These are phyloP conservation scores for Drosophila guanche DNA, from an alignment of 1,140 invertebrate genomes.

Conservation along the genomic window DNA sequence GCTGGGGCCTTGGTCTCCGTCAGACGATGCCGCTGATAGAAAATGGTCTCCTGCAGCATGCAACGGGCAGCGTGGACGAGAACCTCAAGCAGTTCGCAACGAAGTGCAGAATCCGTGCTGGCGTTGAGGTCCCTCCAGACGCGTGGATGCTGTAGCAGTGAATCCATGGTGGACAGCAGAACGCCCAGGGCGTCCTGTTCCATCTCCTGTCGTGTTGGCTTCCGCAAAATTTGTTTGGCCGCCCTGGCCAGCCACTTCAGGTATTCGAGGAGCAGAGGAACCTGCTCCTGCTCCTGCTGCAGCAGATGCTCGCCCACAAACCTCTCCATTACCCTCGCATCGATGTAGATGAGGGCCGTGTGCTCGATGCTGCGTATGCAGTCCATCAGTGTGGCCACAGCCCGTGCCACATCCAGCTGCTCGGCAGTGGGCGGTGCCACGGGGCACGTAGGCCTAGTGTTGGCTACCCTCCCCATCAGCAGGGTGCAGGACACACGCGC, in stretches of 20 bases:
- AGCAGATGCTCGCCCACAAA: constrained; percentile 76
- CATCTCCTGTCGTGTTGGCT: constrained; percentile 26
- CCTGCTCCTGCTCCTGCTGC: constrained; percentile 65
- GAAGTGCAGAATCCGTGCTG: constrained; percentile 32
- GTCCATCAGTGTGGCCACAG: constrained; percentile 60
- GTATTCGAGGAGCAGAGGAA: constrained; percentile 49
- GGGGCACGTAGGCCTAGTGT: constrained; percentile 6
- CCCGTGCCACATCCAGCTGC: constrained; percentile 59
- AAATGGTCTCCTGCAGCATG: constrained; percentile 71
- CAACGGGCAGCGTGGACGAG: constrained; percentile 44
- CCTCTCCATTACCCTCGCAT: constrained; percentile 74
- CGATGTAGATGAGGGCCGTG: constrained; percentile 77
- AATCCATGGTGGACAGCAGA: constrained; percentile 59
- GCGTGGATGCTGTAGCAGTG: constrained; percentile 58
- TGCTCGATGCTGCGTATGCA: constrained; percentile 59
- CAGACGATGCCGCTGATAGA: constrained; percentile 71
- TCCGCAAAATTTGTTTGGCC: constrained; percentile 35
- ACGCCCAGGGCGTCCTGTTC: constrained; percentile 37
- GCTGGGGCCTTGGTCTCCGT: constrained; percentile 30
- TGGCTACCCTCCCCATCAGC: constrained; percentile 59
- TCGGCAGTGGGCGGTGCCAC: constrained; percentile 14
- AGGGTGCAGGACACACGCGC: constrained; percentile 63
- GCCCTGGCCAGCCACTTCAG: constrained; percentile 39
- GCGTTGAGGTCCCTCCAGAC: constrained; percentile 70
- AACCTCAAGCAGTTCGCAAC: constrained; percentile 60